Evolutionary conservation across 2,888 invertebrate genomes (phyloP).

Genomic region (Pristionchus arcanus): DNA sequence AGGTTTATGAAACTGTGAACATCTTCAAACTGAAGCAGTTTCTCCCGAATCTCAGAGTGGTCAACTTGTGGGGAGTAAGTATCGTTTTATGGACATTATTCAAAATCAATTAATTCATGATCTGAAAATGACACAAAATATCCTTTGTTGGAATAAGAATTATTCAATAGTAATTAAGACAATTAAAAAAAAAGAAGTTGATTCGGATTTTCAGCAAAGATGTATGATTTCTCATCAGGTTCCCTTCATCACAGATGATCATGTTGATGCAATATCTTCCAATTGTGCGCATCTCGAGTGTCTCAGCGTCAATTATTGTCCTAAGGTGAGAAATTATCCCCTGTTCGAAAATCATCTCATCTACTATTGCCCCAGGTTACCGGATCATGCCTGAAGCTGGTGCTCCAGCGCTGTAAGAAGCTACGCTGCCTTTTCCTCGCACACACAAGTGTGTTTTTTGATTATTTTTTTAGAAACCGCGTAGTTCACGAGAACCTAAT

Average conservation of each 20-base stretch:
- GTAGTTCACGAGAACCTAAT: neutral
- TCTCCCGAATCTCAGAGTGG: slow-evolving; percentile 96
- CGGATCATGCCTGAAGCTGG: slow-evolving; percentile 93
- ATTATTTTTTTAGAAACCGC: neutral
- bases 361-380: slow-evolving; percentile 85
- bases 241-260: slow-evolving; percentile 89
- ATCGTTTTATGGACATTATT: neutral
- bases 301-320: slow-evolving; percentile 96
- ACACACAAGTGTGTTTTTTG: slow-evolving; percentile 89
- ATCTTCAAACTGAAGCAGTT: slow-evolving; percentile 98
- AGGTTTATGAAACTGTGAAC: slow-evolving; percentile 98
- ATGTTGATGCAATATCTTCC: slow-evolving; percentile 92
- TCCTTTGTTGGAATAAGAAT: no score
- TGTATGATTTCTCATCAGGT: slow-evolving; percentile 63
- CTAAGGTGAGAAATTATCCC: slow-evolving; percentile 83
- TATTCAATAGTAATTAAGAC: no score
- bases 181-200: no score
- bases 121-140: no score
- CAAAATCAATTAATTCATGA: no score
- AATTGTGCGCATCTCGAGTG: slow-evolving; percentile 89
- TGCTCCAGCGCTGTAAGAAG: slow-evolving; percentile 94
- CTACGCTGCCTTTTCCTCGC: slow-evolving; percentile 94
- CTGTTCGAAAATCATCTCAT: neutral
- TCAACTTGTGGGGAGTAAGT: slow-evolving; percentile 98
- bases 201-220: no score